Percentiles rank a stretch among this genome's conserved stretches.
phyloP scores from a whole-genome alignment of 2,113 vertebrate genomes.

The Mastomys natalensis region DNA sequence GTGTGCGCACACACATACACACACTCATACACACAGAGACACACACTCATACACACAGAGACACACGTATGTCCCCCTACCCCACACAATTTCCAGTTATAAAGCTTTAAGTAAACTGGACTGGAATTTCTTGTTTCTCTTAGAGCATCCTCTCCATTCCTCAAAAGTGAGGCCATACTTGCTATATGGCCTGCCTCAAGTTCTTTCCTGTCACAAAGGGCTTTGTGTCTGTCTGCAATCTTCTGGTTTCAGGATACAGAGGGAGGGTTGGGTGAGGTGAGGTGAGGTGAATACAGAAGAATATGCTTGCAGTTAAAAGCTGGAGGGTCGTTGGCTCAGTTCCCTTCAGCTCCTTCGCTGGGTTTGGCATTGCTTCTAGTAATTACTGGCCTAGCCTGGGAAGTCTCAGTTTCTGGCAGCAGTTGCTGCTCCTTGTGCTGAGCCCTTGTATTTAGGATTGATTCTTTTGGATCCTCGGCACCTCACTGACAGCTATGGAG shows the following conservation, averaged over 20 bases:
- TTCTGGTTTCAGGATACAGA: conserved; percentile 14
- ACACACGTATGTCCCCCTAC: fast-evolving
- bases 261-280: neutral
- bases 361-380: conserved; percentile 30
- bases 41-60: no score
- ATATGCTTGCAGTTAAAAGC: neutral
- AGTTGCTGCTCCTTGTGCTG: neutral
- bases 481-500: neutral
- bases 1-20: no score
- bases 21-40: no score
- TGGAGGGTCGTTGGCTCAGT: neutral
- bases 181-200: neutral
- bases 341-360: conserved; percentile 56
- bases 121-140: conserved; percentile 42
- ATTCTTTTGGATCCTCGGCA: neutral
- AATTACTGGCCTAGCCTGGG: conserved; percentile 54
- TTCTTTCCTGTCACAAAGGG: neutral
- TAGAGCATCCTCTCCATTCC: neutral
- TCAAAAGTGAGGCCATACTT: neutral
- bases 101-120: neutral
- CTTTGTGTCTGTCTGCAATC: neutral
- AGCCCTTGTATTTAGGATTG: conserved; percentile 16
- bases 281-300: neutral
- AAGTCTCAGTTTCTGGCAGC: conserved; percentile 45
- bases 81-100: neutral